Evolutionary conservation across 2,113 vertebrate genomes (phyloP).

Genomic region (Dicerorhinus sumatrensis): DNA sequence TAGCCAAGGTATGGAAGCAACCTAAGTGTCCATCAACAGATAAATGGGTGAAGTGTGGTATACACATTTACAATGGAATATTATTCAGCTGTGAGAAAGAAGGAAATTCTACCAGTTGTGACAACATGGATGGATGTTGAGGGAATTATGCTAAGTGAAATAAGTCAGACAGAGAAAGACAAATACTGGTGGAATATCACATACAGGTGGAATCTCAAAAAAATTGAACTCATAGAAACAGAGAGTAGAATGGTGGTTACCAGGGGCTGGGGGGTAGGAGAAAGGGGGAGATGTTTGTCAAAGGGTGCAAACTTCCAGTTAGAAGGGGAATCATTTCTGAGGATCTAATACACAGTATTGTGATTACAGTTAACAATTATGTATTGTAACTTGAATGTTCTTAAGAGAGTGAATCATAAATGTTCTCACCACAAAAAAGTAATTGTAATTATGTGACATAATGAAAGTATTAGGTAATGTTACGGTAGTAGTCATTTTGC

Average conservation of each 20-base stretch:
- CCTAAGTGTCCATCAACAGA: not conserved
- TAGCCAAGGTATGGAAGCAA: not conserved
- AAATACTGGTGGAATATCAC: not conserved
- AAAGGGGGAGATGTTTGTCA: not conserved
- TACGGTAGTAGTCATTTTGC: not conserved
- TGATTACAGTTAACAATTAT: not conserved
- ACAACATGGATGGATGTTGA: too few relatives aligned
- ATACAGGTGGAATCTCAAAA: not conserved
- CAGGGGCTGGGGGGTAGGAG: not conserved
- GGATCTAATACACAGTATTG: not conserved
- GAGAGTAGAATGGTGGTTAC: not conserved
- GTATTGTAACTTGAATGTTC: not conserved
- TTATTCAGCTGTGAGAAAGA: not conserved
- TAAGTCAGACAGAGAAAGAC: not conserved
- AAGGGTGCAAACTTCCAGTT: not conserved
- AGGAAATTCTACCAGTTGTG: not conserved
- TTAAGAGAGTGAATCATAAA: not conserved
- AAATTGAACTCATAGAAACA: not conserved
- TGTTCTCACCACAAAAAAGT: not conserved
- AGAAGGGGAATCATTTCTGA: not conserved
- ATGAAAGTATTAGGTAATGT: not conserved
- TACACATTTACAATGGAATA: not conserved
- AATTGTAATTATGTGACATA: not conserved
- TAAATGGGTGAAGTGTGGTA: not conserved
- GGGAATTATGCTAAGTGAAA: not conserved